These are phyloP conservation scores for Nyctalus aviator DNA, from an alignment of 2,797 vertebrate species.

Conservation along the genomic window DNA sequence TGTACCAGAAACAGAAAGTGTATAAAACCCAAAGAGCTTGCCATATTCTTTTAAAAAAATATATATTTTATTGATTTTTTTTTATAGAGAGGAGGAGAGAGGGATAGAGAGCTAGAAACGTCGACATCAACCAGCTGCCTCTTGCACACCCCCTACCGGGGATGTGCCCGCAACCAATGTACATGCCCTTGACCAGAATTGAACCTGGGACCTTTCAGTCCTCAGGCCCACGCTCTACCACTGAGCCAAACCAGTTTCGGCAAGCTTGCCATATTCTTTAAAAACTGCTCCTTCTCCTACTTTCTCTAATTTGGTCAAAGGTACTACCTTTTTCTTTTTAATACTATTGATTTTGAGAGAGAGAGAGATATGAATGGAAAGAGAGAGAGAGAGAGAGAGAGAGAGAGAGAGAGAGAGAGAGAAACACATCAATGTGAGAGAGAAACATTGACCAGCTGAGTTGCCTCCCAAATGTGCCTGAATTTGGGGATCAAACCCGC, in stretches of 20 bases:
- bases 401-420: too few relatives aligned
- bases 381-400: not conserved
- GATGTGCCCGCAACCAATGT: too few relatives aligned
- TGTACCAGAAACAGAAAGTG: not conserved
- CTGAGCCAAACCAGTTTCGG: too few relatives aligned
- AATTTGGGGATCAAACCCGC: not conserved
- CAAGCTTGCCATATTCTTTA: not conserved
- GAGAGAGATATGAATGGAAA: not conserved
- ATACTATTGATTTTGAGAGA: not conserved
- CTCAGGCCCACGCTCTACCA: too few relatives aligned
- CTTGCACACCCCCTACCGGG: too few relatives aligned
- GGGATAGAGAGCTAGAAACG: too few relatives aligned
- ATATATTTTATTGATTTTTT: too few relatives aligned
- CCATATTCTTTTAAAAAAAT: not conserved
- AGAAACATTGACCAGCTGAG: not conserved
- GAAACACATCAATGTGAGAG: not conserved
- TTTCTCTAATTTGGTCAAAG: not conserved
- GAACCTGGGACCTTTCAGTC: too few relatives aligned
- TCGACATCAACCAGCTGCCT: too few relatives aligned
- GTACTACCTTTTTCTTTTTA: not conserved
- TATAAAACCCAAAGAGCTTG: not conserved
- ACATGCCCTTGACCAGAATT: too few relatives aligned
- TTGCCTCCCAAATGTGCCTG: not conserved
- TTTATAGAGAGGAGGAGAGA: too few relatives aligned
- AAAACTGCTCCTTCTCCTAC: not conserved